Conservation (phyloP, 2,113 vertebrate species). For the Tragelaphus scriptus region DNA sequence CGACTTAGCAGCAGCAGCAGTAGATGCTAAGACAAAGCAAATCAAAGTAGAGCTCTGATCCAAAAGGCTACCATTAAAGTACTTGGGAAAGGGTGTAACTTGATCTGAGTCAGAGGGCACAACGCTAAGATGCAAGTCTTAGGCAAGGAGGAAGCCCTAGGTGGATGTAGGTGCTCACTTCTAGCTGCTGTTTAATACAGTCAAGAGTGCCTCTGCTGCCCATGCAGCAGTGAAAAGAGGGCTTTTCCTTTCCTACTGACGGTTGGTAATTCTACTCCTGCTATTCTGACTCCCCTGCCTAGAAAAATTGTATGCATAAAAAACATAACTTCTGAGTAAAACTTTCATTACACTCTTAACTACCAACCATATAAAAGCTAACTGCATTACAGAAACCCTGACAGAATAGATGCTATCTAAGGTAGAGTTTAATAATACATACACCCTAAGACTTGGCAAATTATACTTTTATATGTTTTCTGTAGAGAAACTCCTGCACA, state of each 20-base stretch:
- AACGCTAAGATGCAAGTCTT: background rate
- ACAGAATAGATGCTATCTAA: background rate
- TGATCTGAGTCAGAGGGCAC: background rate
- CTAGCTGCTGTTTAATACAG: background rate
- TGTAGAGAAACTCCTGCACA: background rate
- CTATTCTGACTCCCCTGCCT: background rate
- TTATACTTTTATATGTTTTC: background rate
- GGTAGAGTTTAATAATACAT: background rate
- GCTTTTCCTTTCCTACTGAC: background rate
- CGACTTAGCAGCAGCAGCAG: background rate
- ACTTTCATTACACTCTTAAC: background rate
- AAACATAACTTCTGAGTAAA: background rate
- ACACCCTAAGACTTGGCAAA: background rate
- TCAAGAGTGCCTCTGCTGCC: background rate
- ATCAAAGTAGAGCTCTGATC: background rate
- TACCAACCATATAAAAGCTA: background rate
- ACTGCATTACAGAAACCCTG: background rate
- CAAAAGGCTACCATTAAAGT: background rate
- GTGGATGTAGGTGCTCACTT: background rate
- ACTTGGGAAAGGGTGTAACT: background rate
- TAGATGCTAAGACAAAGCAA: background rate
- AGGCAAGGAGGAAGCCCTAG: background rate
- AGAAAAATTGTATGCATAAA: background rate
- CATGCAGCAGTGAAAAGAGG: background rate
- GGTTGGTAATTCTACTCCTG: background rate